Evolutionary conservation across 2,797 vertebrate genomes (phyloP), one percentile per base, ranked within the genome.

Genomic region (Pterois miles): DNA sequence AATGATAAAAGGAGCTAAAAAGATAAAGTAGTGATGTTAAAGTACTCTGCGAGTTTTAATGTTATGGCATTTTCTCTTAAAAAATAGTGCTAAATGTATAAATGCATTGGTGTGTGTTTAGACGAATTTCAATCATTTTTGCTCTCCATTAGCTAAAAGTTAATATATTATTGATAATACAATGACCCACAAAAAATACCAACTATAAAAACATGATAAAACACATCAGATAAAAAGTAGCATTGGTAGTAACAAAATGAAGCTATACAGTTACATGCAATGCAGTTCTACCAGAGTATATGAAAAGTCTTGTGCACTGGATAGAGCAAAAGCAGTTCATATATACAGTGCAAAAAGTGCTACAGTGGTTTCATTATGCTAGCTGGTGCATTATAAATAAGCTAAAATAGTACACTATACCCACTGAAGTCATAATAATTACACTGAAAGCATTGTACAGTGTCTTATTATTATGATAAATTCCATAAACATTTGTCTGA

Each of bases 311-410:
- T 75, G 78, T 82, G 78, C 77, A 84, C 62, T 74, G 76, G 71
- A 84, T 29, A 83, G 76, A 86, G 83, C 72, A 77, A 86, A 84
- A 87, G 83, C 79, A 84, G 73, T 91, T 90, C 82, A 85, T 94
- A 94, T 93, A 91, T 94, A 95, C 93, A 95, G 91, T 94, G 92
- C 90, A 94, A 94, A 94, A 95, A 94, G 94, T 95, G 94, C 94
- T 91, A 92, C 82, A 91, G 87, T 91, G 88, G 90, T 92, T 91
- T 91, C 75, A 89, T 85, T 89, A 91, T 81, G 82, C 86, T 81
- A 91, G 85, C 83, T 88, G 87, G 91, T 94, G 92, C 83, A 85
- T 92, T 92, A 93, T 93, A 94, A 95, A 94, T 93, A 91, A 90
- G 88, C 91, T 89, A 81, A 82, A 88, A 86, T 68, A 81, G 68